These are phyloP conservation scores for Meandrusa payeni DNA, from an alignment of 2,888 invertebrate species.

Conservation along the genomic window DNA sequence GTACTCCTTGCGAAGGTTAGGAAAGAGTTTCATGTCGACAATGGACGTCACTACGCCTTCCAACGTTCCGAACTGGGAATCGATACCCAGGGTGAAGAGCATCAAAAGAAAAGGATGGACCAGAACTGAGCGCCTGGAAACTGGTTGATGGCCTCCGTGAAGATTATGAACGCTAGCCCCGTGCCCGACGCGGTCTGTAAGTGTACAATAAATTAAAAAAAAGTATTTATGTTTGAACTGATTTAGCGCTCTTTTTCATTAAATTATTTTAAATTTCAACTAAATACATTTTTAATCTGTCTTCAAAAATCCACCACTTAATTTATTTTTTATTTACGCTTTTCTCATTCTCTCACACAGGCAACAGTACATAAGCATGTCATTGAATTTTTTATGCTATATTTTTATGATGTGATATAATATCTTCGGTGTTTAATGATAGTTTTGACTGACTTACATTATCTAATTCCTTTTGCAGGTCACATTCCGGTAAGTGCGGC, in stretches of 20 bases:
- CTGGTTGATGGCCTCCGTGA: constrained; percentile 98
- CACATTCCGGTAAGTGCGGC: constrained; percentile 87
- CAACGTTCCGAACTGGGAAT: constrained; percentile 97
- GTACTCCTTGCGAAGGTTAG: constrained; percentile 93
- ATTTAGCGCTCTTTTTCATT: too few species aligned
- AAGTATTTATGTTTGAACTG: too few species aligned
- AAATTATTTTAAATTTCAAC: too few species aligned
- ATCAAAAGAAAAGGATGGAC: constrained; percentile 98
- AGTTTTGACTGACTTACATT: constrained; percentile 83
- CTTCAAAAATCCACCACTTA: too few species aligned
- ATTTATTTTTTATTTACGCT: too few species aligned
- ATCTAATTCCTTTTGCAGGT: constrained; percentile 91
- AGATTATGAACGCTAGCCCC: constrained; percentile 97
- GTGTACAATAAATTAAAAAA: too few species aligned
- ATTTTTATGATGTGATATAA: too few species aligned
- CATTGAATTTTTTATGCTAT: too few species aligned
- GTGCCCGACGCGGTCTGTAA: constrained; percentile 96
- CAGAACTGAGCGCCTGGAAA: constrained; percentile 98
- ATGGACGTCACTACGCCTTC: constrained; percentile 98
- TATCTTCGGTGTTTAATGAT: too few species aligned
- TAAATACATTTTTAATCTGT: too few species aligned
- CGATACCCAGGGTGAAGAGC: constrained; percentile 97
- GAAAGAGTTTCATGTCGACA: constrained; percentile 96
- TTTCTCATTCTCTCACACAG: too few species aligned
- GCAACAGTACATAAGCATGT: too few species aligned